Evolutionary conservation across 2,888 invertebrate genomes (phyloP).

Genomic region (Cantharis nigra): DNA sequence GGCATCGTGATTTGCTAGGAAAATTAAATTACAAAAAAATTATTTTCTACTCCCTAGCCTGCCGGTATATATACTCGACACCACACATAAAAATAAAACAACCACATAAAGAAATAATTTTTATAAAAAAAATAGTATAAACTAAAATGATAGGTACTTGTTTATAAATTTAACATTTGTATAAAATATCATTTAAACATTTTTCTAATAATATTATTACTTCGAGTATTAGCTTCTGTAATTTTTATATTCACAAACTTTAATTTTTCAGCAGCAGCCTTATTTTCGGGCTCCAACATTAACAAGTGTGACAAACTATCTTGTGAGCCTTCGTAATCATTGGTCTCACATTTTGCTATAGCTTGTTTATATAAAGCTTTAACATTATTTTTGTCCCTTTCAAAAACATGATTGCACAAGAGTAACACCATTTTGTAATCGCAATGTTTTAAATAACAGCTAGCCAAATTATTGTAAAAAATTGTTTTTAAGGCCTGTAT

Average conservation of each 20-base stretch:
- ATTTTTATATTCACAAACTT: slow-evolving; percentile 61
- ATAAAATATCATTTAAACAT: slow-evolving; percentile 52
- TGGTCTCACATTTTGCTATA: slow-evolving; percentile 59
- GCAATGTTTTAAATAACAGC: slow-evolving; percentile 73
- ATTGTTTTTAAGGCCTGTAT: slow-evolving; percentile 66
- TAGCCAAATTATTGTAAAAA: slow-evolving; percentile 81
- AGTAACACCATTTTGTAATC: slow-evolving; percentile 69
- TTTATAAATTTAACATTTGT: neutral
- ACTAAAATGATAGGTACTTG: neutral
- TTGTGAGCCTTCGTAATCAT: slow-evolving; percentile 70
- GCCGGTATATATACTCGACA: no score
- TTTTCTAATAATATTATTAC: slow-evolving; percentile 57
- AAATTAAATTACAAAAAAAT: no score
- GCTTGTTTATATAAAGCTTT: slow-evolving; percentile 60
- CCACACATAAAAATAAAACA: neutral
- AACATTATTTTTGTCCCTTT: slow-evolving; percentile 48
- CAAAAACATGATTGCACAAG: slow-evolving; percentile 61
- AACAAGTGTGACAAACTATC: slow-evolving; percentile 61
- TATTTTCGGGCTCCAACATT: slow-evolving; percentile 67
- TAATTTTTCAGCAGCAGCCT: slow-evolving; percentile 65
- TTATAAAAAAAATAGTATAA: neutral
- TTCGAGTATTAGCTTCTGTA: slow-evolving; percentile 65
- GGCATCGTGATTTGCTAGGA: no score
- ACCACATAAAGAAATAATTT: neutral
- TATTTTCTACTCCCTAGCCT: no score